A percentile compares a stretch with the other conserved stretches of the same genome.
Evolutionary conservation across 2,113 vertebrate species (phyloP).

Genomic region (Rhabdomys dilectus): DNA sequence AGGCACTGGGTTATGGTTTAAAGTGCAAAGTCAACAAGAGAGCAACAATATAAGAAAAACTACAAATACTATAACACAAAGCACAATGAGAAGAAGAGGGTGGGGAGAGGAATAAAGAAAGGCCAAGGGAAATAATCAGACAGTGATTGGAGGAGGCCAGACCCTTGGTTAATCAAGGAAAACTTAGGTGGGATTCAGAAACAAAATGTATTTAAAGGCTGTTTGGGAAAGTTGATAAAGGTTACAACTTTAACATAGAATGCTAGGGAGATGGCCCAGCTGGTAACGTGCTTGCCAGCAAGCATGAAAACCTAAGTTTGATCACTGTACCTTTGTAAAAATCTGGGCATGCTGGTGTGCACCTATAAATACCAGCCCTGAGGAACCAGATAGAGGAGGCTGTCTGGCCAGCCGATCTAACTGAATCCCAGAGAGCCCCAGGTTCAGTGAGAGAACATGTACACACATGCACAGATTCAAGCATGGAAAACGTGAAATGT

Average conservation of each 20-base stretch:
- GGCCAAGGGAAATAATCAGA: neutral
- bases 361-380: neutral
- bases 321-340: neutral
- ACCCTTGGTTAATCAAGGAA: neutral
- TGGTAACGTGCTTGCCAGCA: too few species aligned
- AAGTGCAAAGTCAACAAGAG: neutral
- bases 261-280: neutral
- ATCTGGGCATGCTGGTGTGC: neutral
- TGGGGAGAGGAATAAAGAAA: neutral
- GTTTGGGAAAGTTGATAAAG: neutral
- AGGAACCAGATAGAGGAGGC: neutral
- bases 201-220: neutral
- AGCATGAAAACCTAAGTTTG: neutral
- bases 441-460: neutral
- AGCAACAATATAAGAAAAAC: neutral
- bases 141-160: neutral
- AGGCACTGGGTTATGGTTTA: neutral
- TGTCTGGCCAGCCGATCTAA: neutral
- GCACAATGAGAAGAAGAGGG: neutral
- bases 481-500: neutral
- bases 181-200: neutral
- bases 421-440: neutral
- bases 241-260: neutral
- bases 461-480: neutral
- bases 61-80: neutral